Conservation (phyloP, 2,797 vertebrate species). For the Spatula versicolor region DNA sequence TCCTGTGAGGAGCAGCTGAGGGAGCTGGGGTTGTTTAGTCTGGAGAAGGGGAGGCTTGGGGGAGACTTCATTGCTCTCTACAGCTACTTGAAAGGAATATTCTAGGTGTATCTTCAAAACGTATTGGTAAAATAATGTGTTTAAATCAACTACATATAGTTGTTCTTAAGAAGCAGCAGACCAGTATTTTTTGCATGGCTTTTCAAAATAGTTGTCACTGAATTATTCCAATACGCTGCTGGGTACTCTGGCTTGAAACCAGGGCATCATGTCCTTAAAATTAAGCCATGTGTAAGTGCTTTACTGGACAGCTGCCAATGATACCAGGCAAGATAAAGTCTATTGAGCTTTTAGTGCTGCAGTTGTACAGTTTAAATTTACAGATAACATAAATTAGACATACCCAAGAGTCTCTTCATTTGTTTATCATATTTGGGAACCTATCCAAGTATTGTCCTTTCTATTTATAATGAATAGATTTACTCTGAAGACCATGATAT, state of each 20-base stretch:
- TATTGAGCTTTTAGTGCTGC: background rate
- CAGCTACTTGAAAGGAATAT: background rate
- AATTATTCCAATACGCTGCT: background rate
- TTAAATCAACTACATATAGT: background rate
- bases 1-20: too few relatives aligned
- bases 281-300: constrained; percentile 11
- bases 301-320: constrained; percentile 24
- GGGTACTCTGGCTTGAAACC: background rate
- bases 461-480: background rate
- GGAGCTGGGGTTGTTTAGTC: too few relatives aligned
- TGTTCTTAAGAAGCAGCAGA: background rate
- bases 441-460: background rate
- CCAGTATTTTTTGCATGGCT: background rate
- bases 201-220: background rate
- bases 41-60: too few relatives aligned
- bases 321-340: constrained; percentile 15
- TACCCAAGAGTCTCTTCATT: background rate
- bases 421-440: background rate
- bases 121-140: background rate
- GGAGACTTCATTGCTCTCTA: too few relatives aligned
- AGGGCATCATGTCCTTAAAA: constrained; percentile 34
- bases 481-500: background rate
- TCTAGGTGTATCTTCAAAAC: background rate
- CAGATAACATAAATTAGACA: constrained; percentile 11
- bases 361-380: background rate